Conservation (phyloP, 2,113 vertebrate species). For the Arenaria interpres region DNA sequence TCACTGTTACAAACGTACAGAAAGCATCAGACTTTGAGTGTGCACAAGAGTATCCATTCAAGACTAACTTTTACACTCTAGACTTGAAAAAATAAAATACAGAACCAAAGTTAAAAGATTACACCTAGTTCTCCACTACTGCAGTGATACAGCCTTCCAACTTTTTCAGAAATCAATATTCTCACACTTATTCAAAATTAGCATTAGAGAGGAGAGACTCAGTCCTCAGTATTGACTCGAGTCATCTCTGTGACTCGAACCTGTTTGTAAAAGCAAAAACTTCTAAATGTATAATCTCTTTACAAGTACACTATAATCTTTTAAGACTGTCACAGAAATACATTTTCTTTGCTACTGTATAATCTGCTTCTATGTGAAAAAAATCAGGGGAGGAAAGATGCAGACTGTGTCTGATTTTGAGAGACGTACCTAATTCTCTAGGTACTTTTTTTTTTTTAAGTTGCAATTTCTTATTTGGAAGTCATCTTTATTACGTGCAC, state of each 20-base stretch:
- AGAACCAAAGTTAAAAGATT: neutral
- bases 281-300: neutral
- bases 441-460: neutral
- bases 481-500: neutral
- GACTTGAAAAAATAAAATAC: neutral
- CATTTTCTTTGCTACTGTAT: neutral
- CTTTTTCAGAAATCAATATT: neutral
- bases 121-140: neutral
- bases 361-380: neutral
- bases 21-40: fast-evolving
- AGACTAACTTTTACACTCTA: neutral
- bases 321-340: neutral
- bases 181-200: neutral
- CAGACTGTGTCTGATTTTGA: neutral
- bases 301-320: neutral
- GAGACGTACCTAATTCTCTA: neutral
- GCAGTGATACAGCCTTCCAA: neutral
- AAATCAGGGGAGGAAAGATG: neutral
- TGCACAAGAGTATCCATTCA: neutral
- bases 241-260: neutral
- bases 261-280: neutral
- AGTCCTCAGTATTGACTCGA: neutral
- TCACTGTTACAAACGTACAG: neutral
- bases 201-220: neutral
- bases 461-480: neutral